Conservation (phyloP, 2,797 vertebrate species). For the Xerus rutilus region DNA sequence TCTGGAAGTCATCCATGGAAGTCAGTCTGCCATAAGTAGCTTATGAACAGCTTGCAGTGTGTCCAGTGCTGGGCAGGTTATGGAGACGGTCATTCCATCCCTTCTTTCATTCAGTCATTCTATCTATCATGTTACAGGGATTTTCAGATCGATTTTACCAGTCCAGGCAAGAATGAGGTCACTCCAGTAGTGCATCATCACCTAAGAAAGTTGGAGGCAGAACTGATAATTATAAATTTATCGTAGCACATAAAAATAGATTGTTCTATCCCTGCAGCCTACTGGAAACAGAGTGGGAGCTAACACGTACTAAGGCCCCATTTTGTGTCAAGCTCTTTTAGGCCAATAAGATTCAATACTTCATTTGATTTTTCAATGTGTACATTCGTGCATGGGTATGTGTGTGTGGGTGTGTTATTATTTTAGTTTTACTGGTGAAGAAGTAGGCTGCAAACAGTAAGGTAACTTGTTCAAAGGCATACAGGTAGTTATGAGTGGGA, state of each 20-base stretch:
- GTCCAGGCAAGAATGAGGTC: neutral
- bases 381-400: too few species aligned
- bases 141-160: neutral
- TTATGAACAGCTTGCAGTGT: neutral
- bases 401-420: neutral
- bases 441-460: neutral
- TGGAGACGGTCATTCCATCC: neutral
- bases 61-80: neutral
- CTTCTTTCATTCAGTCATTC: neutral
- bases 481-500: neutral
- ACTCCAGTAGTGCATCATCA: neutral
- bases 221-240: constrained; percentile 38
- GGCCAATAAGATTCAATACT: neutral
- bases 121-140: neutral
- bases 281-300: neutral
- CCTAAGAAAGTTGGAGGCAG: neutral
- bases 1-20: neutral
- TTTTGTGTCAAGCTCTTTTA: neutral
- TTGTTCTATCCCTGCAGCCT: neutral
- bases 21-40: neutral
- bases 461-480: neutral
- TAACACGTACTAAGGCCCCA: neutral
- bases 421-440: constrained; percentile 36
- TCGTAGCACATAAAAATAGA: neutral
- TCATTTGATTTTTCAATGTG: neutral